Evolutionary conservation across 2,888 invertebrate genomes (phyloP).

Genomic region (Harpagoxenus sublaevis): DNA sequence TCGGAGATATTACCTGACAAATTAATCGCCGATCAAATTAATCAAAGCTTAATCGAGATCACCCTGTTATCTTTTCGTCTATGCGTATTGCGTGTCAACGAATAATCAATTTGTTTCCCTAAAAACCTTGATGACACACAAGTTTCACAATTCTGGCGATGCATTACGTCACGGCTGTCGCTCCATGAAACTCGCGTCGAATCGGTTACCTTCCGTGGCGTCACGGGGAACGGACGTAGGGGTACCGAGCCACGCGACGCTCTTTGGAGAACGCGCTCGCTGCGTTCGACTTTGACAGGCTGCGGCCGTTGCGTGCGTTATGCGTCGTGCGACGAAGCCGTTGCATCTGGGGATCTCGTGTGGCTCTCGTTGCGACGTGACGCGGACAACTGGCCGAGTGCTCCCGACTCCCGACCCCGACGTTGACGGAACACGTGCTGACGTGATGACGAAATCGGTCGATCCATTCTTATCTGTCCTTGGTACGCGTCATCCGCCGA

Average conservation of each 20-base stretch:
- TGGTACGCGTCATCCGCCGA: slow-evolving; percentile 67
- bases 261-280: slow-evolving; percentile 62
- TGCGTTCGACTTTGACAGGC: slow-evolving; percentile 41
- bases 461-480: slow-evolving; percentile 85
- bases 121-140: background rate
- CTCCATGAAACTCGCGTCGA: background rate
- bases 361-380: background rate
- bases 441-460: slow-evolving; percentile 79
- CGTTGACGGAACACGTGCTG: slow-evolving; percentile 60
- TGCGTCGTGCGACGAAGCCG: slow-evolving; percentile 40
- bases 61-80: background rate
- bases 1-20: background rate
- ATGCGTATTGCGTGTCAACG: background rate
- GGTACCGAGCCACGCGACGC: background rate
- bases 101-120: background rate
- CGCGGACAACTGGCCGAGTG: background rate
- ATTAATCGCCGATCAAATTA: background rate
- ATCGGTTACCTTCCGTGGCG: slow-evolving; percentile 16
- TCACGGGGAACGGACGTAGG: background rate
- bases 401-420: background rate
- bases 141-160: background rate
- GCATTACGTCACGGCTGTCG: slow-evolving; percentile 21
- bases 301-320: slow-evolving; percentile 3
- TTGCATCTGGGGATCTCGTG: slow-evolving; percentile 67
- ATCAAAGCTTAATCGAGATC: background rate